Percentiles rank a stretch among this genome's conserved stretches.
These are phyloP conservation scores for Oryzias woworae DNA, from an alignment of 2,113 vertebrate species.

Conservation along the genomic window DNA sequence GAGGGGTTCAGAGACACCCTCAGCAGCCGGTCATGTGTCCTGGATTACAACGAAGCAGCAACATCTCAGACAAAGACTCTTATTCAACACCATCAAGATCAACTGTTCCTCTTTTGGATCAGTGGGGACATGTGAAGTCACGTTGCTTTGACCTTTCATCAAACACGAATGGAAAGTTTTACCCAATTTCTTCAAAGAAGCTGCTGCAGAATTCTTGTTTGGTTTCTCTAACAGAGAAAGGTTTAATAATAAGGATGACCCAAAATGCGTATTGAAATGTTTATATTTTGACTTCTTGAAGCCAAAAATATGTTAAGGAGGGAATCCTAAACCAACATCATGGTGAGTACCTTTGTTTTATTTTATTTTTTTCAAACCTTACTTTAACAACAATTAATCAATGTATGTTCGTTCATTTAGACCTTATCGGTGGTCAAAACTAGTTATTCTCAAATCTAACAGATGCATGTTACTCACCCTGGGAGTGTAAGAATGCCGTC, in stretches of 20 bases:
- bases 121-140: constrained; percentile 37
- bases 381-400: neutral
- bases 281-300: neutral
- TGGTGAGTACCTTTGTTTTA: constrained; percentile 44
- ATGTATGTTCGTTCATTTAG: neutral
- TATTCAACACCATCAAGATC: constrained; percentile 46
- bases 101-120: constrained; percentile 18
- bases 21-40: constrained; percentile 57
- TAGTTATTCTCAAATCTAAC: neutral
- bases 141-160: constrained; percentile 9
- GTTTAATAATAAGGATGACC: neutral
- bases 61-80: constrained; percentile 54
- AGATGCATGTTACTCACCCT: constrained; percentile 51
- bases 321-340: neutral
- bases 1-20: constrained; percentile 7
- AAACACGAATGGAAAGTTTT: constrained; percentile 21
- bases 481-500: constrained; percentile 68
- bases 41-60: constrained; percentile 27
- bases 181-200: neutral
- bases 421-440: neutral
- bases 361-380: neutral
- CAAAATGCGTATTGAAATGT: neutral
- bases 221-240: neutral
- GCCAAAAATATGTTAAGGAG: neutral
- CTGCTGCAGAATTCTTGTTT: constrained; percentile 6